Evolutionary conservation across 2,113 vertebrate genomes (phyloP), one percentile per base, ranked within the genome.

Genomic region (Barnardius zonarius): DNA sequence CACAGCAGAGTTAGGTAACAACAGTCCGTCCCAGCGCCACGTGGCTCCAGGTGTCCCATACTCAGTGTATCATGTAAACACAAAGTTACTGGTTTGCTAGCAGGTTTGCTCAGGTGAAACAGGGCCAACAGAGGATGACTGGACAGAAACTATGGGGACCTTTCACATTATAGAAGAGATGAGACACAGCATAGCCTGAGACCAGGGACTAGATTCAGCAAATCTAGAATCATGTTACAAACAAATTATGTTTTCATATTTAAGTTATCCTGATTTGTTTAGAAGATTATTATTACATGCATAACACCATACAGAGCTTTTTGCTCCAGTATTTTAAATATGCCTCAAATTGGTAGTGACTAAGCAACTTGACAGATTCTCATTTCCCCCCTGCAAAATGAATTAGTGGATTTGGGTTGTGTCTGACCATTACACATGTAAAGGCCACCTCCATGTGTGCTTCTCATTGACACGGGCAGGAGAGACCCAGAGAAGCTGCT

Each of bases 1-100:
- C 70, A 33, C 2, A 74, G 33, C 46, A 46, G 55, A 66, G 68
- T 75, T 95, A 69, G 52, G 76, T 55, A 93, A 79, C 9, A 39
- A 30, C 2, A 4, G 20, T 12, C 37, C 44, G 30, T 49, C 48
- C 61, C 67, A 31, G 54, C 0, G 9, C 73, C 66, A 62, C 10
- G 0, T 62, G 51, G 57, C 46, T 86, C 44, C 37, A 46, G 49
- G 48, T 44, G 52, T 92, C 79, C 87, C 78, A 67, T 63, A 68
- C 33, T 51, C 41, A n/a, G 57, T 41, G 57, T 62, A 80, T 86
- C 2, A 4, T 63, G 73, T 74, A 90, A 94, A 92, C 94, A 95
- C 10, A 51, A 90, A 92, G 77, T 94, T 84, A 90, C 4, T 72
- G 44, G 78, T 90, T 92, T 92, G 78, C 73, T 84, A 94, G 73